These are phyloP conservation scores for Eubucco bourcierii DNA, from an alignment of 2,113 vertebrate species.

Conservation along the genomic window DNA sequence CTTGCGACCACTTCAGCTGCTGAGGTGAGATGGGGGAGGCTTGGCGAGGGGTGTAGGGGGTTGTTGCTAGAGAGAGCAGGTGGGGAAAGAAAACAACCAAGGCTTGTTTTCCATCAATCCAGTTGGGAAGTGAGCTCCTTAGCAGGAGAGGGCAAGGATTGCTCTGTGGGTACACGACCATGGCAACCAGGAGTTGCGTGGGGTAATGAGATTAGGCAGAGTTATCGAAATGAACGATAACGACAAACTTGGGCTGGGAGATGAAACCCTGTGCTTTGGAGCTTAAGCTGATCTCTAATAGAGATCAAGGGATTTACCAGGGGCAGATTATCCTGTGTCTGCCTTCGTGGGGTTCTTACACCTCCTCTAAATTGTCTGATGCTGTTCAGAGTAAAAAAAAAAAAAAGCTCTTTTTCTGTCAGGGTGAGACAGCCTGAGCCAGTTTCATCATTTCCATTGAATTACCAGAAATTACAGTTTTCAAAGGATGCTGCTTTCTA, in stretches of 20 bases:
- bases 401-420: slow-evolving; percentile 46
- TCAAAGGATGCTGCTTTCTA: slow-evolving; percentile 33
- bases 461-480: slow-evolving; percentile 64
- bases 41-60: no score
- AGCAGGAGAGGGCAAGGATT: slow-evolving; percentile 32
- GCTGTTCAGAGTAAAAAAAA: slow-evolving; percentile 57
- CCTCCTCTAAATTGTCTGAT: slow-evolving; percentile 59
- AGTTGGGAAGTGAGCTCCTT: not conserved
- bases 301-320: slow-evolving; percentile 64
- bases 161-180: slow-evolving; percentile 22
- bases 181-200: not conserved
- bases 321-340: slow-evolving; percentile 63
- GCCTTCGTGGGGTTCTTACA: slow-evolving; percentile 59
- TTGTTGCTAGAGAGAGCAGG: not conserved
- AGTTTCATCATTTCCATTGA: slow-evolving; percentile 56
- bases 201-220: slow-evolving; percentile 49
- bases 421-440: slow-evolving; percentile 32
- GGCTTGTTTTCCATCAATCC: not conserved
- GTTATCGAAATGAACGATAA: not conserved
- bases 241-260: slow-evolving; percentile 60
- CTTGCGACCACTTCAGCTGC: slow-evolving; percentile 91
- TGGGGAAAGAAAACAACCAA: not conserved
- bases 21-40: slow-evolving; percentile 78
- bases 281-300: slow-evolving; percentile 67
- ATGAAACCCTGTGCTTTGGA: slow-evolving; percentile 20